Conservation (phyloP, 1,140 invertebrate species). For the Lordiphosa clarofinis region DNA sequence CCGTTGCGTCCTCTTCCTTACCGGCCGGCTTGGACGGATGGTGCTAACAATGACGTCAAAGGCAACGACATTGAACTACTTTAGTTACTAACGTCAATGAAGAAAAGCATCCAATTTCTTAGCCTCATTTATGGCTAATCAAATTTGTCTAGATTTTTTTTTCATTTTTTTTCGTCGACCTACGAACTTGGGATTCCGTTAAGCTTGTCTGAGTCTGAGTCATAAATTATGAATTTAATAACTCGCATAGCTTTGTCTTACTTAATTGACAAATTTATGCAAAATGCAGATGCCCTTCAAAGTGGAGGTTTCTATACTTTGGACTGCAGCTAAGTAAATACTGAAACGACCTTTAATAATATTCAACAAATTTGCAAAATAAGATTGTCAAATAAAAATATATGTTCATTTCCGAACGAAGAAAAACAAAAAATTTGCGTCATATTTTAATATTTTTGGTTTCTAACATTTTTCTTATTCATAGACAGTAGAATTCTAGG, state of each 20-base stretch:
- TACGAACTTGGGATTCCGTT: constrained; percentile 42
- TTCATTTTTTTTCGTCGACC: constrained; percentile 14
- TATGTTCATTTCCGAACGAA: no score
- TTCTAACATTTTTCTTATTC: no score
- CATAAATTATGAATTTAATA: constrained; percentile 26
- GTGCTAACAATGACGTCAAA: constrained; percentile 44
- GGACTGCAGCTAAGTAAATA: no score
- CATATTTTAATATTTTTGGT: no score
- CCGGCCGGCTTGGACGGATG: constrained; percentile 50
- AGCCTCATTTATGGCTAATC: no score
- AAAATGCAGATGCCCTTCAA: not conserved
- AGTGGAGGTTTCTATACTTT: no score
- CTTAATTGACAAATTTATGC: constrained; percentile 33
- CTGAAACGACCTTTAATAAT: no score
- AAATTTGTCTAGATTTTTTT: not conserved
- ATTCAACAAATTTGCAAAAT: no score
- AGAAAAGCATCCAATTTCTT: not conserved
- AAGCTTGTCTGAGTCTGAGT: constrained; percentile 5
- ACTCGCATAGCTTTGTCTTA: constrained; percentile 24
- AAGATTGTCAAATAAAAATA: no score
- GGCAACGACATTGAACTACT: constrained; percentile 66
- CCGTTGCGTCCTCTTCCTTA: not conserved
- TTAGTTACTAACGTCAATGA: constrained; percentile 42
- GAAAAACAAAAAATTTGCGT: no score
- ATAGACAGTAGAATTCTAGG: no score